phyloP scores from a whole-genome alignment of 2,797 vertebrate genomes.

The Oryzias sinensis region DNA sequence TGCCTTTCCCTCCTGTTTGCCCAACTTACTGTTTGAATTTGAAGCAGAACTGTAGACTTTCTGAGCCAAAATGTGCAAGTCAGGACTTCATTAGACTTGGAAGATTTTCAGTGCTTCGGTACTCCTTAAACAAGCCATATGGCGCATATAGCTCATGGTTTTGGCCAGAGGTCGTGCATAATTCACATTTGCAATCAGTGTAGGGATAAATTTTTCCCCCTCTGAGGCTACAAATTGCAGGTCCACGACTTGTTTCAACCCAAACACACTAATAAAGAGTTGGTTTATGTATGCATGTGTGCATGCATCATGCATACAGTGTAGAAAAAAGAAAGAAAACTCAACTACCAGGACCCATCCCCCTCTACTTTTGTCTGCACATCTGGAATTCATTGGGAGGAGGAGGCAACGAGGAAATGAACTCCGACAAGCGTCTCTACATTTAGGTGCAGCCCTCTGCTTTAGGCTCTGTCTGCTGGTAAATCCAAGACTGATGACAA shows the following conservation, averaged over 20 bases:
- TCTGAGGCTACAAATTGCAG: too few relatives aligned
- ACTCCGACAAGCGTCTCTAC: constrained; percentile 66
- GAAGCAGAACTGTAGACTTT: constrained; percentile 47
- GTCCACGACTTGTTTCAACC: background rate
- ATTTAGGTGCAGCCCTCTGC: constrained; percentile 69
- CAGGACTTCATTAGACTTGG: constrained; percentile 57
- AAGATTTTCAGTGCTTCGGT: constrained; percentile 35
- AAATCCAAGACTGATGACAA: constrained; percentile 77
- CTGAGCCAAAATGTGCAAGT: constrained; percentile 61
- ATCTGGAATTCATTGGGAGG: constrained; percentile 86
- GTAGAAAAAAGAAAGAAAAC: constrained; percentile 29
- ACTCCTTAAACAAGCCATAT: constrained; percentile 35
- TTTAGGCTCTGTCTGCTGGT: constrained; percentile 73
- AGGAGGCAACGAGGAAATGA: constrained; percentile 67
- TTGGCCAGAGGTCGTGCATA: constrained; percentile 11
- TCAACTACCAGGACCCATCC: constrained; percentile 38
- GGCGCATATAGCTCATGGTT: constrained; percentile 19
- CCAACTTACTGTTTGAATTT: constrained; percentile 64
- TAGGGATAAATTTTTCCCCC: constrained; percentile 16
- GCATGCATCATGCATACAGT: constrained; percentile 50
- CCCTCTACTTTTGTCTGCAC: constrained; percentile 69
- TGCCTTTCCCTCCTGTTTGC: constrained; percentile 54
- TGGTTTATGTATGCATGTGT: background rate
- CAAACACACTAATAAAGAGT: too few relatives aligned
- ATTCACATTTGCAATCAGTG: constrained; percentile 16